phyloP scores from a whole-genome alignment of 35 echinoderm and acorn worm species.

The Diadema setosum region DNA sequence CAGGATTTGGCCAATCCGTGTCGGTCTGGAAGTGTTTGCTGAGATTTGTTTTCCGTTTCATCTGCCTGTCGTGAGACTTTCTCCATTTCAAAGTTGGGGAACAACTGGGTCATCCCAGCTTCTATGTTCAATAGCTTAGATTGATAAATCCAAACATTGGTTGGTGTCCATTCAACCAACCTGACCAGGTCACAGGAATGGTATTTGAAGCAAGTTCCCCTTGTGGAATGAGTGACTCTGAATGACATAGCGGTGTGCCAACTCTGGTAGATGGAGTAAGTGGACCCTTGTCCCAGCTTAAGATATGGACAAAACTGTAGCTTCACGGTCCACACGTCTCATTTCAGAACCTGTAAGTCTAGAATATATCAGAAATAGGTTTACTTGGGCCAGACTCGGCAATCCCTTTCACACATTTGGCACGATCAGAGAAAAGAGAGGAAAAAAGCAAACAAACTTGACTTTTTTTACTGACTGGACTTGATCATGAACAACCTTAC shows the following conservation, averaged over 20 bases:
- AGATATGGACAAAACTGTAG: background rate
- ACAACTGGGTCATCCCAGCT: background rate
- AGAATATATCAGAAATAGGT: no score
- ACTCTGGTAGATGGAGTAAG: background rate
- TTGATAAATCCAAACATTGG: background rate
- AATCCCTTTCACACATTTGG: background rate
- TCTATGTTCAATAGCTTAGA: background rate
- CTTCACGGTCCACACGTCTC: no score
- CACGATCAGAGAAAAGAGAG: background rate
- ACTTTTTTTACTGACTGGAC: background rate
- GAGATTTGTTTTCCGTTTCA: background rate
- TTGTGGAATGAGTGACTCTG: background rate
- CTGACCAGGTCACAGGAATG: background rate
- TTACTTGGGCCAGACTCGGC: background rate
- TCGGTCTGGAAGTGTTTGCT: no score
- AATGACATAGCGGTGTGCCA: background rate
- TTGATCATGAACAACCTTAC: background rate
- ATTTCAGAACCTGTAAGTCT: no score
- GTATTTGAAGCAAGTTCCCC: no score
- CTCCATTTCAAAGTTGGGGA: slow-evolving; percentile 4
- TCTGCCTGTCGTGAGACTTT: background rate
- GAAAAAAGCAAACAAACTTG: background rate
- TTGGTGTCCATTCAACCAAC: background rate
- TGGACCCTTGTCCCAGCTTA: background rate
- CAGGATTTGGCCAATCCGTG: background rate